phyloP scores from a whole-genome alignment of 2,113 vertebrate genomes.

The Platycercus adscitus region DNA sequence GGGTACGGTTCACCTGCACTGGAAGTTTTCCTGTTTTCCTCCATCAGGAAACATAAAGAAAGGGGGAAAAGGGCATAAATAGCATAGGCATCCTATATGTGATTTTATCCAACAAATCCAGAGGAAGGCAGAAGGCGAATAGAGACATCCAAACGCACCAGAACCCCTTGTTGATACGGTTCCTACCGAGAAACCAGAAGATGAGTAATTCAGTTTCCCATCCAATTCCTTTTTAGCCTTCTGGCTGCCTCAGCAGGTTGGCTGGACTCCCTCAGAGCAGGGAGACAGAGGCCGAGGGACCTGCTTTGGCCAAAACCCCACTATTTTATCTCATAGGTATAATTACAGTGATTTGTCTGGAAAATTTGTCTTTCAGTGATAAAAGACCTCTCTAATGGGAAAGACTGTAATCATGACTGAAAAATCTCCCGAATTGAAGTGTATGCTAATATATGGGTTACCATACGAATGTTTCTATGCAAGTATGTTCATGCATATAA shows the following conservation, averaged over 20 bases:
- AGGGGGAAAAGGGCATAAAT: not conserved
- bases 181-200: not conserved
- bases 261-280: not conserved
- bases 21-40: not conserved
- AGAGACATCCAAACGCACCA: not conserved
- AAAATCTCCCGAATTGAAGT: not conserved
- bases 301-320: not conserved
- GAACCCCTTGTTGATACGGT: not conserved
- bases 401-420: not conserved
- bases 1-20: not conserved
- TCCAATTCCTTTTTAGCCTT: not conserved
- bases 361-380: constrained; percentile 4
- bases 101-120: not conserved
- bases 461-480: not conserved
- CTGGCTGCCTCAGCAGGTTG: not conserved
- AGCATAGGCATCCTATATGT: not conserved
- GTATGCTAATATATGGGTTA: not conserved
- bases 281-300: not conserved
- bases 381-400: constrained; percentile 18
- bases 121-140: not conserved
- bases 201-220: not conserved
- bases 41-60: not conserved
- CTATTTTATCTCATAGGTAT: not conserved
- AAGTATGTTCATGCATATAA: constrained; percentile 18
- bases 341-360: constrained; percentile 42